Conservation (phyloP, 2,888 invertebrate species). For the Copidosoma aretas region DNA sequence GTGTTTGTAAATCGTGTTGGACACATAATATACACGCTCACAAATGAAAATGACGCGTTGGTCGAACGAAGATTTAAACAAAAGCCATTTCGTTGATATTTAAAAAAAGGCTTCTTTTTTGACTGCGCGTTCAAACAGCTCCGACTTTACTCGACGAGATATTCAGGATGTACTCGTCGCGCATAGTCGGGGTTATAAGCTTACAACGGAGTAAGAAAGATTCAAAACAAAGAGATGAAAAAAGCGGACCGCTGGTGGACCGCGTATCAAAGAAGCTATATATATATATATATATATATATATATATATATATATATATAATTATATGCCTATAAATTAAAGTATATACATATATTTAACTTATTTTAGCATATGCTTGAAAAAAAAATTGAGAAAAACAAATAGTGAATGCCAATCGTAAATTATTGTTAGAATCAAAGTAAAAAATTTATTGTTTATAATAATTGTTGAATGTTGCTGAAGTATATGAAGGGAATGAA, state of each 20-base stretch:
- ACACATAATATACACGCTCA: neutral
- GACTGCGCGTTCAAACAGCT: constrained; percentile 7
- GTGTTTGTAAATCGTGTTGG: neutral
- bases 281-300: constrained; percentile 37
- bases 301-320: constrained; percentile 45
- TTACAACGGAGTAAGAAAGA: constrained; percentile 22
- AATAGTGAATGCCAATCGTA: constrained; percentile 39
- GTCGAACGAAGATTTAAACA: neutral
- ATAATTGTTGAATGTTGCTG: constrained; percentile 42
- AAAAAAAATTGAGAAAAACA: constrained; percentile 38
- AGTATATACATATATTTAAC: constrained; percentile 43
- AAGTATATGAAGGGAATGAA: constrained; percentile 16
- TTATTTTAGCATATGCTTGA: constrained; percentile 58
- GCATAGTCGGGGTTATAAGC: constrained; percentile 25
- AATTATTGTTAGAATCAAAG: constrained; percentile 40
- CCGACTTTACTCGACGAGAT: constrained; percentile 37
- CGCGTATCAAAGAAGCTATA: constrained; percentile 38
- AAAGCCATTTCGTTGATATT: constrained; percentile 25
- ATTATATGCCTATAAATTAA: constrained; percentile 48
- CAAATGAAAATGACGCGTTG: no score
- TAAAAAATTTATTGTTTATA: constrained; percentile 42
- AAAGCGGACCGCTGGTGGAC: constrained; percentile 42
- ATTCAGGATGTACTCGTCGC: constrained; percentile 39
- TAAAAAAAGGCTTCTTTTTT: constrained; percentile 22
- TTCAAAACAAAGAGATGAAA: no score